These are phyloP conservation scores for Cryptoblepharus egeriae DNA, from an alignment of 2,797 vertebrate species.

Conservation along the genomic window DNA sequence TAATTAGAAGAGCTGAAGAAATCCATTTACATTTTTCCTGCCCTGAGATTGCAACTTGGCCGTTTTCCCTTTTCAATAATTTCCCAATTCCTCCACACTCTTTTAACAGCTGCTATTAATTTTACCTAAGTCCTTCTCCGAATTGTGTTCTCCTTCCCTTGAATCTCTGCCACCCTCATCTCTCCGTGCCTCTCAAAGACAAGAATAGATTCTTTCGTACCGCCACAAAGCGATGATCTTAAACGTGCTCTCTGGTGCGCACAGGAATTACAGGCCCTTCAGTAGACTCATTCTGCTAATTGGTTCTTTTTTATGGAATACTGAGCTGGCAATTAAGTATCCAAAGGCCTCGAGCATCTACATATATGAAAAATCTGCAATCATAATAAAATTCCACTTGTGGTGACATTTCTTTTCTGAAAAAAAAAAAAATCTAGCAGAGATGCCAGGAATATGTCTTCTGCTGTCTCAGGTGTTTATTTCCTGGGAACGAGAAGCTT, in stretches of 20 bases:
- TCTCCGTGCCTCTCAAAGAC: constrained; percentile 22
- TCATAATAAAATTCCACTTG: not conserved
- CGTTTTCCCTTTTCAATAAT: constrained; percentile 59
- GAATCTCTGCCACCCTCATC: not conserved
- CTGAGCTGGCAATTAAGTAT: constrained; percentile 6
- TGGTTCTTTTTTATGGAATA: constrained; percentile 32
- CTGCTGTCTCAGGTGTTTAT: too few species aligned
- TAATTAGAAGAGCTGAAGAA: constrained; percentile 57
- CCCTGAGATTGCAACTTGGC: constrained; percentile 63
- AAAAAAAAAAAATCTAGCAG: not conserved
- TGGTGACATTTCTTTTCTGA: constrained; percentile 20
- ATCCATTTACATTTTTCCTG: constrained; percentile 58
- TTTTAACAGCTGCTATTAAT: constrained; percentile 49
- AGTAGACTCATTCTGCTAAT: constrained; percentile 36
- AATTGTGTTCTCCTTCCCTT: constrained; percentile 35
- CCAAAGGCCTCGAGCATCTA: constrained; percentile 25
- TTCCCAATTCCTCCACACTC: constrained; percentile 63
- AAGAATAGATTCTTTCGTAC: not conserved
- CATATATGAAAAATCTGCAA: constrained; percentile 30
- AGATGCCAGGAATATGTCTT: not conserved
- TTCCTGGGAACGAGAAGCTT: not conserved
- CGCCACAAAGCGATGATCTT: not conserved
- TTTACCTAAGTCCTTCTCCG: constrained; percentile 10
- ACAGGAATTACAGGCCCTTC: constrained; percentile 12
- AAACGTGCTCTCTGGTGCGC: not conserved